Evolutionary conservation across 2,888 invertebrate genomes (phyloP).

Genomic region (Drosophila neotestacea): DNA sequence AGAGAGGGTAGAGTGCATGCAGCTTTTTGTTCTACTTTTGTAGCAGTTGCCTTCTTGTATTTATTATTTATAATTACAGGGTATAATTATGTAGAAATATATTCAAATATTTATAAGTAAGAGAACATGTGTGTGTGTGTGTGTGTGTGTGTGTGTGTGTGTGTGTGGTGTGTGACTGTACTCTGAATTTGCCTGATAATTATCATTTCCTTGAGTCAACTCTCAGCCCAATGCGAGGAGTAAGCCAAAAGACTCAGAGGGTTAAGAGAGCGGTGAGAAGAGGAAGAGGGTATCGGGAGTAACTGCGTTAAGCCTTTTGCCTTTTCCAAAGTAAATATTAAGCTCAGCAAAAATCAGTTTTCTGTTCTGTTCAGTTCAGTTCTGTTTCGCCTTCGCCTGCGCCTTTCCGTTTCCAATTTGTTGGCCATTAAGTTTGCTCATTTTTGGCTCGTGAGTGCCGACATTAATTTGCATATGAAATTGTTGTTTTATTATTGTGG

Average conservation of each 20-base stretch:
- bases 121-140: conserved; percentile 7
- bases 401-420: conserved; percentile 71
- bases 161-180: conserved; percentile 21
- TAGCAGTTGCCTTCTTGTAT: not conserved
- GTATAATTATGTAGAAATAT: conserved; percentile 58
- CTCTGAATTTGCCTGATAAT: conserved; percentile 60
- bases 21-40: not conserved
- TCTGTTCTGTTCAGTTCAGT: conserved; percentile 9
- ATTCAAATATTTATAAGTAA: conserved; percentile 56
- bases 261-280: not conserved
- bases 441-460: conserved; percentile 52
- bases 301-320: conserved; percentile 54
- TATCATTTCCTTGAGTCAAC: conserved; percentile 63
- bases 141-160: conserved; percentile 26
- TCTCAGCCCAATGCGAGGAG: conserved; percentile 10
- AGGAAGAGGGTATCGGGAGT: not conserved
- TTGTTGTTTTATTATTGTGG: conserved; percentile 59
- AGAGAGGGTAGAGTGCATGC: not conserved
- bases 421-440: conserved; percentile 74
- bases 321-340: conserved; percentile 67
- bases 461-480: conserved; percentile 77
- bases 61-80: conserved; percentile 5
- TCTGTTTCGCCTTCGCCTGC: conserved; percentile 5
- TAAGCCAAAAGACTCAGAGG: not conserved
- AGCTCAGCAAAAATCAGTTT: conserved; percentile 58